Evolutionary conservation across 2,113 vertebrate genomes (phyloP).

Genomic region (Dasyornis broadbenti): DNA sequence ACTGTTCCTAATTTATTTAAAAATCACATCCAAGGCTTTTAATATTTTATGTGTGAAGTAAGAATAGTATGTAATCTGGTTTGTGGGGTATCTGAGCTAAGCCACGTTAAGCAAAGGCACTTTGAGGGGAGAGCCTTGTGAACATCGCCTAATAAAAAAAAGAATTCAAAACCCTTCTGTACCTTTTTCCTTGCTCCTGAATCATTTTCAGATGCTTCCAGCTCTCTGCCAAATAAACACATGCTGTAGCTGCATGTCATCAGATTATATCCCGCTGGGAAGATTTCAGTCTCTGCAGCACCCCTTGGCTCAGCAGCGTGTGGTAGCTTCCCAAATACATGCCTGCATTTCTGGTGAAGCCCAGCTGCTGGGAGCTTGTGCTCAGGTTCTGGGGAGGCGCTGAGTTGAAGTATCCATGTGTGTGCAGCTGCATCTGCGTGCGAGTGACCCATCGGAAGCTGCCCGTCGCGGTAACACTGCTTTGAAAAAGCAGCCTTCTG

Average conservation of each 20-base stretch:
- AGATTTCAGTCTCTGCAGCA: not conserved
- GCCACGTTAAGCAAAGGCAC: not conserved
- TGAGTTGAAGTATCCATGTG: slow-evolving; percentile 47
- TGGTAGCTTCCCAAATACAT: slow-evolving; percentile 78
- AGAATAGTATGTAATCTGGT: slow-evolving; percentile 51
- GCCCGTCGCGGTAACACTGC: slow-evolving; percentile 27
- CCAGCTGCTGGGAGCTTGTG: slow-evolving; percentile 68
- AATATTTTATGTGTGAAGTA: slow-evolving; percentile 33
- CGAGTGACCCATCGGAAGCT: slow-evolving; percentile 52
- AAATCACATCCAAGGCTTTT: not conserved
- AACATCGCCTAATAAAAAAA: not conserved
- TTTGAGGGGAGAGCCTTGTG: slow-evolving; percentile 4
- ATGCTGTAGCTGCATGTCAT: not conserved
- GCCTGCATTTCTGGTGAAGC: slow-evolving; percentile 66
- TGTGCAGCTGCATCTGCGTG: slow-evolving; percentile 34
- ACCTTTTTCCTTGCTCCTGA: not conserved
- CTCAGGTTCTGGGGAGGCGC: slow-evolving; percentile 63
- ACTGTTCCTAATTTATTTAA: not conserved
- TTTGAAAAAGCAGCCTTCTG: slow-evolving; percentile 52
- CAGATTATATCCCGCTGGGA: not conserved
- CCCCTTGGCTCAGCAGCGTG: slow-evolving; percentile 59
- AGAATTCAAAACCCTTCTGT: not conserved
- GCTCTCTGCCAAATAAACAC: not conserved
- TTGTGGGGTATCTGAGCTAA: slow-evolving; percentile 41
- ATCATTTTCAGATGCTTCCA: not conserved